Percentiles rank a stretch among this genome's conserved stretches.
Conservation (phyloP, 2,797 vertebrate genomes). For the Anabas testudineus region DNA sequence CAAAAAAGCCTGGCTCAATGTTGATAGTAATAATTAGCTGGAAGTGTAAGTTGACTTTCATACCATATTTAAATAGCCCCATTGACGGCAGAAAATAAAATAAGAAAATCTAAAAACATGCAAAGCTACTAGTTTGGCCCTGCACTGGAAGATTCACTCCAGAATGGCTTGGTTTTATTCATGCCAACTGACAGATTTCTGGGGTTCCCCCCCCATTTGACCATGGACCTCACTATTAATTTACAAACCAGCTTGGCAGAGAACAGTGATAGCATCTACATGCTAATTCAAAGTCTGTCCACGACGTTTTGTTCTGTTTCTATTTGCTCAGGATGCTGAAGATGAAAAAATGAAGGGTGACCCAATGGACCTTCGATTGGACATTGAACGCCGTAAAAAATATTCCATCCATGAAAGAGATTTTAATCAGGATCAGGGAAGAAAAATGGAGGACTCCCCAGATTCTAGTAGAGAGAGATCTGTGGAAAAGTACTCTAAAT, state of each 20-base stretch:
- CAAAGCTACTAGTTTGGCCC: conserved; percentile 48
- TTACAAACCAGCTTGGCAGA: conserved; percentile 60
- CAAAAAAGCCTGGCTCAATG: conserved; percentile 6
- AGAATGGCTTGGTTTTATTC: conserved; percentile 42
- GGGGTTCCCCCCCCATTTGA: not conserved
- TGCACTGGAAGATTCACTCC: conserved; percentile 37
- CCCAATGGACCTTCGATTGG: conserved; percentile 93
- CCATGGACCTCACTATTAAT: conserved; percentile 37
- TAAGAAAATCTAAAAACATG: conserved; percentile 34
- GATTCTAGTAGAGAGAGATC: conserved; percentile 89
- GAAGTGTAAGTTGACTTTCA: conserved; percentile 30
- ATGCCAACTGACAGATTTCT: conserved; percentile 24
- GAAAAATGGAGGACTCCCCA: conserved; percentile 87
- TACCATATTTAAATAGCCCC: not conserved
- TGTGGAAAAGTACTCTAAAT: conserved; percentile 89
- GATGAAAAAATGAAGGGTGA: conserved; percentile 90
- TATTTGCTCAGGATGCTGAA: conserved; percentile 85
- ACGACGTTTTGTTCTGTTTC: conserved; percentile 79
- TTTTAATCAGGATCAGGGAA: conserved; percentile 88
- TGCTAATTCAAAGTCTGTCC: conserved; percentile 82
- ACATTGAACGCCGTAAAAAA: conserved; percentile 98
- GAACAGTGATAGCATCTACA: conserved; percentile 53
- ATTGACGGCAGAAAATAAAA: conserved; percentile 6
- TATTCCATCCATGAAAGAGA: conserved; percentile 88
- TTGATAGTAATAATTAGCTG: not conserved